Conservation (phyloP, 1,140 invertebrate species). For the Lepidurus packardi region DNA sequence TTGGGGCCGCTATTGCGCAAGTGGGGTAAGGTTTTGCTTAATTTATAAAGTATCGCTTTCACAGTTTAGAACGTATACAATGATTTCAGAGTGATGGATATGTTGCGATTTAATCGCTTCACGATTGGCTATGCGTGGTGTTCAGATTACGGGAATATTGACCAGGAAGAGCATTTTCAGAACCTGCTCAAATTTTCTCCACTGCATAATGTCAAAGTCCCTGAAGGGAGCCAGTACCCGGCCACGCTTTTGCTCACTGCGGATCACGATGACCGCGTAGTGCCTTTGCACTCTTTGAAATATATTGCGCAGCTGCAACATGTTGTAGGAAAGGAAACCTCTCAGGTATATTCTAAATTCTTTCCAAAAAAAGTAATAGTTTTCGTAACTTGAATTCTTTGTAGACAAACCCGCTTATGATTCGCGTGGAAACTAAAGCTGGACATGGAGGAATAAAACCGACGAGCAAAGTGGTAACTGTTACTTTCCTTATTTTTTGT, state of each 20-base stretch:
- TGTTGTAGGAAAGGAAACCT: slow-evolving; percentile 54
- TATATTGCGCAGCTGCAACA: slow-evolving; percentile 87
- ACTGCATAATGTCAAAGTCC: slow-evolving; percentile 80
- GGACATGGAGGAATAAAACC: slow-evolving; percentile 96
- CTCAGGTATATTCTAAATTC: slow-evolving; percentile 46
- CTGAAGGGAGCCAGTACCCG: slow-evolving; percentile 71
- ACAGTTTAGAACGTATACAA: slow-evolving; percentile 24
- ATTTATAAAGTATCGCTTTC: not conserved
- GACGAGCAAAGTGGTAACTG: slow-evolving; percentile 76
- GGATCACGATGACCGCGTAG: slow-evolving; percentile 96
- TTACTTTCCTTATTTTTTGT: not conserved
- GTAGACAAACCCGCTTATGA: slow-evolving; percentile 80
- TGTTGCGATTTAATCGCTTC: slow-evolving; percentile 96
- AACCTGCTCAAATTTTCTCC: slow-evolving; percentile 90
- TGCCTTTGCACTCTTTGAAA: slow-evolving; percentile 92
- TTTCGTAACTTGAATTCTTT: slow-evolving; percentile 35
- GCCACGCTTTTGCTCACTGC: slow-evolving; percentile 84
- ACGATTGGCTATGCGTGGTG: slow-evolving; percentile 96
- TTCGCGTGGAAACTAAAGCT: slow-evolving; percentile 86
- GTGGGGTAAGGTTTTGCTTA: slow-evolving; percentile 65
- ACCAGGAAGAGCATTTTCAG: slow-evolving; percentile 80
- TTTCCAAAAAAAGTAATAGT: slow-evolving; percentile 16
- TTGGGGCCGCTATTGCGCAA: slow-evolving; percentile 82
- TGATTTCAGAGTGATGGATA: slow-evolving; percentile 81
- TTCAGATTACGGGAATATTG: slow-evolving; percentile 90